Conservation (phyloP, 2,797 vertebrate species). For the Neosilurus hyrtlii region DNA sequence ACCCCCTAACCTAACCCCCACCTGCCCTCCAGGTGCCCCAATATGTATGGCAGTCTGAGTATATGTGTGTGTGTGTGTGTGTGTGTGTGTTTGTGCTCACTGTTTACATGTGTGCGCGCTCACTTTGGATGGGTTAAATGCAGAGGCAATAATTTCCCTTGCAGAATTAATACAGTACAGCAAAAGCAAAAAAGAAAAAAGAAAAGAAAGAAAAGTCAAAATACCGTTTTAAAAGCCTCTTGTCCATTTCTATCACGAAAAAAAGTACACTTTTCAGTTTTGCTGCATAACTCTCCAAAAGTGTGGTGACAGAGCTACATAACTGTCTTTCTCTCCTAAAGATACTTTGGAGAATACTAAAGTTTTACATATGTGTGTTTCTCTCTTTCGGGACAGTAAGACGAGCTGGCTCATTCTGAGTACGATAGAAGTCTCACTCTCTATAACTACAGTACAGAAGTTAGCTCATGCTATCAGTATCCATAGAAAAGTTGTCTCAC, state of each 20-base stretch:
- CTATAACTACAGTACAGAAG: slow-evolving; percentile 8
- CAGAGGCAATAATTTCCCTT: too few relatives aligned
- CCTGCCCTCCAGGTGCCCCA: too few relatives aligned
- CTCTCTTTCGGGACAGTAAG: neutral
- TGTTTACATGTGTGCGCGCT: too few relatives aligned
- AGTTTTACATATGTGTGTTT: neutral
- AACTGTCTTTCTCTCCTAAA: slow-evolving; percentile 18
- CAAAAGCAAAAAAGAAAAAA: too few relatives aligned
- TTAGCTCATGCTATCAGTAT: slow-evolving; percentile 2
- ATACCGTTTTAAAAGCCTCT: slow-evolving; percentile 20
- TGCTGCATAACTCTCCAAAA: neutral
- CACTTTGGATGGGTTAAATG: too few relatives aligned
- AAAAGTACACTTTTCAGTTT: slow-evolving; percentile 14
- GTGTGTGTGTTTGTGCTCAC: too few relatives aligned
- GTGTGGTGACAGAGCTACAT: neutral
- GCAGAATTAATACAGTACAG: too few relatives aligned
- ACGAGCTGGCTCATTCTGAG: neutral
- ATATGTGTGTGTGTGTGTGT: too few relatives aligned
- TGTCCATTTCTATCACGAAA: slow-evolving; percentile 31
- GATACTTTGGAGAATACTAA: neutral
- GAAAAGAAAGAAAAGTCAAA: too few relatives aligned
- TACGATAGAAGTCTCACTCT: slow-evolving; percentile 18
- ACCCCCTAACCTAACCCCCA: too few relatives aligned
- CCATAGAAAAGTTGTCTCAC: slow-evolving; percentile 19
- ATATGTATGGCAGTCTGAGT: too few relatives aligned